These are phyloP conservation scores for Nomada flava DNA, from an alignment of 2,888 invertebrate species.

Conservation along the genomic window DNA sequence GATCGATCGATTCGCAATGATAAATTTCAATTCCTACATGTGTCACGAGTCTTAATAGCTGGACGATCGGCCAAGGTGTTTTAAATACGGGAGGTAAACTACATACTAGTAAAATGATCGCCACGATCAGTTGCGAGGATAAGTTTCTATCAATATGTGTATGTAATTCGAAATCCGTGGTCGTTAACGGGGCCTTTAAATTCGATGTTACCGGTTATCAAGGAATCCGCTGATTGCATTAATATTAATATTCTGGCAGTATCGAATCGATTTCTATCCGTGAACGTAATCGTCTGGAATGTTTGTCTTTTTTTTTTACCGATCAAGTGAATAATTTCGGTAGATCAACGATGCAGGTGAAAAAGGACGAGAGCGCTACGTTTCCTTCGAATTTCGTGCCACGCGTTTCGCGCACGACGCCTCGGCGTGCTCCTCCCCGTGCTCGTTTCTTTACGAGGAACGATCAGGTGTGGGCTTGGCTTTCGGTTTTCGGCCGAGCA, in stretches of 20 bases:
- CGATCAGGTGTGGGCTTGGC: constrained; percentile 72
- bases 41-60: constrained; percentile 12
- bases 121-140: constrained; percentile 37
- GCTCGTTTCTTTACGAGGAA: constrained; percentile 60
- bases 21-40: constrained; percentile 63
- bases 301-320: constrained; percentile 39
- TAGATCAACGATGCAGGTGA: constrained; percentile 27
- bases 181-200: constrained; percentile 5
- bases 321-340: constrained; percentile 33
- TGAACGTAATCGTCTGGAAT: constrained; percentile 47
- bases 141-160: constrained; percentile 18
- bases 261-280: constrained; percentile 47
- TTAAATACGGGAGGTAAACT: constrained; percentile 35
- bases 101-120: constrained; percentile 38
- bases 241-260: constrained; percentile 60
- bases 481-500: constrained; percentile 82
- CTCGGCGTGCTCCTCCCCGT: constrained; percentile 41
- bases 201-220: constrained; percentile 20
- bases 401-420: constrained; percentile 32
- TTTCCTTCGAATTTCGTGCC: constrained; percentile 46
- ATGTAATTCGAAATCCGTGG: constrained; percentile 8
- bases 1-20: constrained; percentile 46
- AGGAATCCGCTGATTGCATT: constrained; percentile 11
- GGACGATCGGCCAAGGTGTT: constrained; percentile 24
- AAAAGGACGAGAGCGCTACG: constrained; percentile 53